Base-by-base conservation (phyloP, 1,140 invertebrate species). In the Drosophila nigrodunni region DNA sequence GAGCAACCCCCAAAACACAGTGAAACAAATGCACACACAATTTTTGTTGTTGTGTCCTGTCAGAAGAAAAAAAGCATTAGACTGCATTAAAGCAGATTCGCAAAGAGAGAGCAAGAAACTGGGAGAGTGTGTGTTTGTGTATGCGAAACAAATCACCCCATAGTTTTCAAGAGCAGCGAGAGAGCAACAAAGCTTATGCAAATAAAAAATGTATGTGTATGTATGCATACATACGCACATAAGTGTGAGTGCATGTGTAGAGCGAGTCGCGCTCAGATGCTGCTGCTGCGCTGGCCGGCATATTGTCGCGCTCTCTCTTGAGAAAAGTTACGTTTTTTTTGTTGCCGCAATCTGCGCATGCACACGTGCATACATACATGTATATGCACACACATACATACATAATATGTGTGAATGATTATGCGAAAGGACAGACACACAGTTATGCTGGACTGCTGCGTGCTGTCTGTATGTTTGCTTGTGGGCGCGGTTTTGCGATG, bases 1-100 rank as follows among this genome's bases (percentile, higher is more conserved):
- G 55, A 75, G 65, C 67, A 75, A 78, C 73, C 73, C 61, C 61
- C 61, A 49, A 73, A 73, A 15, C 37, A 76, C 67, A 61, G 57
- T 44, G 25, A 15, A 50, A 25, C 43, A 73, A 11, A 59, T 57
- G 57, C 7, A 10, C 69, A 57, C 41, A 25, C 13, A 43, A 34
- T 30, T n/a, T n/a, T 25, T 44, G 8, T 15, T 44, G 18, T 44
- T 58, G 11, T 15, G 11, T 35, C 8, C 18, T 52, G 49, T 25
- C 3, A 37, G 13, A 9, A 47, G 18, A 30, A 52, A 47, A 47
- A 52, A 30, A 52, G 50, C 34, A 10, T 13, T 35, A 13, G 50
- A 34, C 11, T 6, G 35, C 35, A 4, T 54, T 4, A 21, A 43
- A 11, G 18, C 46, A 34, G 47, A 25, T 41, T 37, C 15, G 46